A percentile compares a stretch with the other conserved stretches of the same genome.
Evolutionary conservation across 1,140 invertebrate genomes (phyloP).

Genomic region (Melitaea cinxia): DNA sequence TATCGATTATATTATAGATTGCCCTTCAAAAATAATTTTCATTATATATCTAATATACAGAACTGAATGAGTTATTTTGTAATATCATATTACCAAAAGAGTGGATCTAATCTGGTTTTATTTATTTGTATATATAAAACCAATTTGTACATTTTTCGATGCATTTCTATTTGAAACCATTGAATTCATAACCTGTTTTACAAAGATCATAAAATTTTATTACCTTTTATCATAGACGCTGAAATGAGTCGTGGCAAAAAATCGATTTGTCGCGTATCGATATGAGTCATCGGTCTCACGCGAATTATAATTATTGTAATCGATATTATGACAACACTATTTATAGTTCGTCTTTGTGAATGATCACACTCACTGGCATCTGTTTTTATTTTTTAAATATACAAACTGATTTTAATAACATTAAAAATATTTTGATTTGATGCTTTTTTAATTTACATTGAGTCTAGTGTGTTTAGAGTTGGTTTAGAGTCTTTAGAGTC

Average conservation of each 20-base stretch:
- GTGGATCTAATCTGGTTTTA: background rate
- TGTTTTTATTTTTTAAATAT: no score
- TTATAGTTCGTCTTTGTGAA: background rate
- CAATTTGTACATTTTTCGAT: background rate
- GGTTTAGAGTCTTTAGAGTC: no score
- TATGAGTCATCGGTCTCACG: constrained; percentile 18
- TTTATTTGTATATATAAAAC: background rate
- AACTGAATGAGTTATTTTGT: no score
- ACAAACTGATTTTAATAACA: no score
- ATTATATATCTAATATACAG: no score
- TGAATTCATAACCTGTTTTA: background rate
- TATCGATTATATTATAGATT: no score
- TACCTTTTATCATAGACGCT: background rate
- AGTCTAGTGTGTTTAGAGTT: no score
- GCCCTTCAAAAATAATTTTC: no score
- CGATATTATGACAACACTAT: constrained; percentile 17
- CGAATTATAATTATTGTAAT: constrained; percentile 18
- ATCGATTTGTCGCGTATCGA: constrained; percentile 11
- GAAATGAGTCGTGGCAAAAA: constrained; percentile 3
- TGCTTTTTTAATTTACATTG: no score
- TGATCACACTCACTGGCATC: no score
- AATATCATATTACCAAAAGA: no score
- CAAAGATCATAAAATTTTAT: constrained; percentile 13
- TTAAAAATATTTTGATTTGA: no score
- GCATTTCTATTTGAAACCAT: background rate